phyloP scores from a whole-genome alignment of 2,888 invertebrate genomes.

The Drosophila setosimentum region DNA sequence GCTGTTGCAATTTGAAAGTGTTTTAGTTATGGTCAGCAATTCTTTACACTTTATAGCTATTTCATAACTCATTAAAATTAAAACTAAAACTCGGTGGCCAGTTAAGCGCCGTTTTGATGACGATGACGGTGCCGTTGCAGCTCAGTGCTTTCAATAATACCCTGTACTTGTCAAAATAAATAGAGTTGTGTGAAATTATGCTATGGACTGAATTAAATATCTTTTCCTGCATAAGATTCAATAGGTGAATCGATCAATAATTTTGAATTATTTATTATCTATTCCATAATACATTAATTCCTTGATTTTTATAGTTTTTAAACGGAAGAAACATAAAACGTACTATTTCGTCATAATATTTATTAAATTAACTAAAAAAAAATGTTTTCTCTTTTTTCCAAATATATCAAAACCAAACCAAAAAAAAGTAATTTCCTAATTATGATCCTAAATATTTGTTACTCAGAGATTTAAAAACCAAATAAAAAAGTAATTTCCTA shows the following conservation, averaged over 20 bases:
- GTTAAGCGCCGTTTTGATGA: conserved; percentile 30
- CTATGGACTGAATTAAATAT: not conserved
- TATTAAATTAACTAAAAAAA: not conserved
- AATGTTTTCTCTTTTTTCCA: no score
- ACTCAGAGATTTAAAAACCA: not conserved
- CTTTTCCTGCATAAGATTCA: not conserved
- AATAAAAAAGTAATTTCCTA: no score
- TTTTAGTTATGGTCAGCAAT: conserved; percentile 36
- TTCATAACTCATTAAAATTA: conserved; percentile 51
- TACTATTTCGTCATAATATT: no score
- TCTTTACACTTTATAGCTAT: conserved; percentile 46
- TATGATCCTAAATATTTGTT: no score
- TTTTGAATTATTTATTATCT: not conserved
- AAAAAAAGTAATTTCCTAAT: not conserved
- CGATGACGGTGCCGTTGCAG: conserved; percentile 36
- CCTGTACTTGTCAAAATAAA: not conserved
- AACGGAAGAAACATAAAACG: not conserved
- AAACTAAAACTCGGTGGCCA: conserved; percentile 34
- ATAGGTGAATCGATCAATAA: not conserved
- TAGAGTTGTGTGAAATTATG: not conserved
- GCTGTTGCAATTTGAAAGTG: conserved; percentile 35
- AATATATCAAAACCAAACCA: no score
- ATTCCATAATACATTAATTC: not conserved
- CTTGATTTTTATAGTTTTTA: not conserved
- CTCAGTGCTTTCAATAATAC: conserved; percentile 38